Evolutionary conservation across 1,140 invertebrate genomes (phyloP).

Genomic region (Pogonomyrmex barbatus): DNA sequence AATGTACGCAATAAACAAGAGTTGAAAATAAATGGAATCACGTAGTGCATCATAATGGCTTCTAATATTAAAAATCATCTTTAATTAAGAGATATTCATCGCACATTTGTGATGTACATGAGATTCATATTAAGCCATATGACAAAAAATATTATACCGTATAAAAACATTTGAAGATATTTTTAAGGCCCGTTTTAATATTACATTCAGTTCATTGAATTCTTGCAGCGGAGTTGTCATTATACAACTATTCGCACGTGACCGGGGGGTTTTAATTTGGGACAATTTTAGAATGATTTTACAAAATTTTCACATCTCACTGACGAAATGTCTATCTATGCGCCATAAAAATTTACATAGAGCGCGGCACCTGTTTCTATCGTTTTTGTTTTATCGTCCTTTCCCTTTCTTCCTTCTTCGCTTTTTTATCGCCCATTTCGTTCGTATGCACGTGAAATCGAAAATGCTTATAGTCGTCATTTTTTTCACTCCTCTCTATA

Average conservation of each 20-base stretch:
- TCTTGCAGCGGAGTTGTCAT: constrained; percentile 34
- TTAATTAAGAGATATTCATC: constrained; percentile 8
- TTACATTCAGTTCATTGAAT: background rate
- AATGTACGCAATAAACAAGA: constrained; percentile 15
- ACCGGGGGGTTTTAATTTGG: constrained; percentile 62
- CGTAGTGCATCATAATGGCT: background rate
- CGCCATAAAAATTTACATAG: constrained; percentile 70
- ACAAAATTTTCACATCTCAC: constrained; percentile 41
- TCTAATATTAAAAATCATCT: background rate
- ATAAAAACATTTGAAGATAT: background rate
- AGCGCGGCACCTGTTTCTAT: constrained; percentile 64
- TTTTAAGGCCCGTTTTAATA: constrained; percentile 3
- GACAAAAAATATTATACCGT: background rate
- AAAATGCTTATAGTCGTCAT: constrained; percentile 68
- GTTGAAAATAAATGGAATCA: constrained; percentile 35
- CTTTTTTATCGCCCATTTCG: constrained; percentile 10
- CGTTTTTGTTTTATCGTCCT: constrained; percentile 61
- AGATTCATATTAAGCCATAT: background rate
- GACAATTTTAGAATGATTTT: constrained; percentile 70
- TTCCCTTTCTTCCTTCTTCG: constrained; percentile 17
- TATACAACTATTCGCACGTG: constrained; percentile 65
- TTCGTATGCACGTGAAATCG: constrained; percentile 63
- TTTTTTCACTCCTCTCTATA: background rate
- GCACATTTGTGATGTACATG: background rate
- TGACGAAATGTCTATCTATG: constrained; percentile 51